Evolutionary conservation across 2,113 vertebrate species (phyloP).

Genomic region (Pachycephala philippinensis): DNA sequence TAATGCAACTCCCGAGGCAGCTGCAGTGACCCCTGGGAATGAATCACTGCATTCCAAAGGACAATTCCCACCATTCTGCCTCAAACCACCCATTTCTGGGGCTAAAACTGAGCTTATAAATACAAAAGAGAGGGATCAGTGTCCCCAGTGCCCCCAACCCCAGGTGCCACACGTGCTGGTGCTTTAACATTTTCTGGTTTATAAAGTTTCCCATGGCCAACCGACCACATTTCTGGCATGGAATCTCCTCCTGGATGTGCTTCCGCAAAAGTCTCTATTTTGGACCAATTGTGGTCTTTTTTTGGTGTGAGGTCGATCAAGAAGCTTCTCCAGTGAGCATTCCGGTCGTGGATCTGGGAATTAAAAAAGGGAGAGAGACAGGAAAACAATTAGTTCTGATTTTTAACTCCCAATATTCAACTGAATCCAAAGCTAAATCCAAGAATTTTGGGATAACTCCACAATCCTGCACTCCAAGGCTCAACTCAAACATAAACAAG

Average conservation of each 20-base stretch:
- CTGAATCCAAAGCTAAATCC: not conserved
- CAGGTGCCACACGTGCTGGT: not conserved
- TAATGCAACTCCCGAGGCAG: not conserved
- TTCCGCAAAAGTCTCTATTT: slow-evolving; percentile 37
- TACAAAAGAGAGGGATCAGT: not conserved
- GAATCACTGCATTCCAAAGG: not conserved
- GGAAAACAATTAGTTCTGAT: not conserved
- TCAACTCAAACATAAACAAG: not conserved
- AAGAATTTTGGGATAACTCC: not conserved
- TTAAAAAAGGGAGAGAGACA: not conserved
- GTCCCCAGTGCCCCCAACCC: rapidly evolving
- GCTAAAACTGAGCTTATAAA: not conserved
- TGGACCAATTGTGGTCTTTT: slow-evolving; percentile 70
- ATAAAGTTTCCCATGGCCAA: not conserved
- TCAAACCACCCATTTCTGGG: rapidly evolving
- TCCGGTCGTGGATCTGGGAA: slow-evolving; percentile 61
- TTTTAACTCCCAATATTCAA: not conserved
- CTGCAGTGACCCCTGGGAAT: not conserved
- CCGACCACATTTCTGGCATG: rapidly evolving
- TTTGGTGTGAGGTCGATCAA: slow-evolving; percentile 66
- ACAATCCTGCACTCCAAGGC: rapidly evolving
- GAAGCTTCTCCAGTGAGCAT: slow-evolving; percentile 67
- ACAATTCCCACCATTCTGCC: not conserved
- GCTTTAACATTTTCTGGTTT: not conserved
- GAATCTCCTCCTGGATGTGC: not conserved